phyloP scores from a whole-genome alignment of 2,888 invertebrate genomes.

The Cheilosia pagana region DNA sequence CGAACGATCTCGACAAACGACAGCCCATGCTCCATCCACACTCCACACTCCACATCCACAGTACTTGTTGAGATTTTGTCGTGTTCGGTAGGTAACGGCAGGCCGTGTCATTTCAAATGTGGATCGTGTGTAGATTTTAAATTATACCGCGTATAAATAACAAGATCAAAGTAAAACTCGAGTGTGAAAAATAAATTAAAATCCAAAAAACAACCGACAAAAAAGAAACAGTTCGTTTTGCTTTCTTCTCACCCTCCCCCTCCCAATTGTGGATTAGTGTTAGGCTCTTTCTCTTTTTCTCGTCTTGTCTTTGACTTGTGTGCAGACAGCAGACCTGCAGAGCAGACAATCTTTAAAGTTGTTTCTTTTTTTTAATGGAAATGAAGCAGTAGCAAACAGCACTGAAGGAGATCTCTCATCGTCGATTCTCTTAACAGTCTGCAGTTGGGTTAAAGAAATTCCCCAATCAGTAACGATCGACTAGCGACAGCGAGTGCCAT shows the following conservation, averaged over 20 bases:
- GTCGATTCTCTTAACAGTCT: conserved; percentile 54
- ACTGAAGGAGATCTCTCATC: conserved; percentile 35
- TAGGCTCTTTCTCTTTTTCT: conserved; percentile 36
- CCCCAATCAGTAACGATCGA: conserved; percentile 69
- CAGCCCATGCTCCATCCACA: conserved; percentile 23
- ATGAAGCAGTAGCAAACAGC: conserved; percentile 29
- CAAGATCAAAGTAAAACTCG: conserved; percentile 22
- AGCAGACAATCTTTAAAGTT: conserved; percentile 43
- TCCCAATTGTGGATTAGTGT: neutral
- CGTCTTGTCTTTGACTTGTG: conserved; percentile 1
- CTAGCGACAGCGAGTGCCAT: conserved; percentile 58
- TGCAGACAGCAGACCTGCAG: conserved; percentile 4
- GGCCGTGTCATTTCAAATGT: conserved; percentile 20
- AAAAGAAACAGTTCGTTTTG: conserved; percentile 61
- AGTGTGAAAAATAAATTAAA: conserved; percentile 30
- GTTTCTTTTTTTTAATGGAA: conserved; percentile 35
- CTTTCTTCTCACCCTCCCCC: conserved; percentile 27
- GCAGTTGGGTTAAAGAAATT: conserved; percentile 49
- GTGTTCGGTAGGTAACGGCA: conserved; percentile 39
- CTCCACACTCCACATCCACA: conserved; percentile 49
- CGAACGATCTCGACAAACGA: conserved; percentile 11
- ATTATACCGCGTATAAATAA: conserved; percentile 23
- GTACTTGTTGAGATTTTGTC: conserved; percentile 62
- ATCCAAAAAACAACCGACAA: conserved; percentile 19
- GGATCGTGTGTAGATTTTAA: conserved; percentile 43